These are phyloP conservation scores for Triplophysa dalaica DNA, from an alignment of 2,113 vertebrate genomes.

Conservation along the genomic window DNA sequence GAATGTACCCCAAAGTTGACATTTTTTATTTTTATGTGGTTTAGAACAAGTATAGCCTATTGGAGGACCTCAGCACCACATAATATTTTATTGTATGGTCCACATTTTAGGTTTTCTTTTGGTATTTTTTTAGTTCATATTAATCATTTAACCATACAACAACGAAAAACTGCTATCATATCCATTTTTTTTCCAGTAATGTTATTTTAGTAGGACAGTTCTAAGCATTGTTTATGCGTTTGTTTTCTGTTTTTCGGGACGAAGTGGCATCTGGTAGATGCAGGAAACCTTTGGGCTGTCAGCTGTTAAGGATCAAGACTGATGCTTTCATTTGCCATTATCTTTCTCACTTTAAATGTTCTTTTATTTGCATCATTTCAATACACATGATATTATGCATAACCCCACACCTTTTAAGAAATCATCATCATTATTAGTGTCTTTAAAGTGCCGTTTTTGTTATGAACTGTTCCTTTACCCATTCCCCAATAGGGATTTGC, in stretches of 20 bases:
- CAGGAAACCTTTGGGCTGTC: neutral
- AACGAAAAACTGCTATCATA: too few relatives aligned
- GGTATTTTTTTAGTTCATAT: too few relatives aligned
- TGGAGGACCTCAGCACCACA: neutral
- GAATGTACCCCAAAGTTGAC: constrained; percentile 10
- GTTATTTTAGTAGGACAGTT: neutral
- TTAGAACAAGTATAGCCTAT: neutral
- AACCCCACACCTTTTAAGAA: neutral
- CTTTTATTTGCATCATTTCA: neutral
- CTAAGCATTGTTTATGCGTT: neutral
- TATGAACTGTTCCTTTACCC: too few relatives aligned
- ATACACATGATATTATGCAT: neutral
- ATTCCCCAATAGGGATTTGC: neutral
- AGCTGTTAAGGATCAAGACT: neutral
- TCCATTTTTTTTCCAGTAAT: too few relatives aligned
- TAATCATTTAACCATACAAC: too few relatives aligned
- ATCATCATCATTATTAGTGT: neutral
- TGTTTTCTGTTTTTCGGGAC: neutral
- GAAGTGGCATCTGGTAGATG: neutral
- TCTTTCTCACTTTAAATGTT: neutral
- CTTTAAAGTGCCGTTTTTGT: neutral
- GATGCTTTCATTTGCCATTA: neutral
- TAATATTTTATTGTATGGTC: too few relatives aligned
- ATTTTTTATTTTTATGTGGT: neutral
- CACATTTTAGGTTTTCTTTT: too few relatives aligned